Evolutionary conservation across 2,113 vertebrate species (phyloP), one percentile per base, ranked within the genome.

Genomic region (Cromileptes altivelis): DNA sequence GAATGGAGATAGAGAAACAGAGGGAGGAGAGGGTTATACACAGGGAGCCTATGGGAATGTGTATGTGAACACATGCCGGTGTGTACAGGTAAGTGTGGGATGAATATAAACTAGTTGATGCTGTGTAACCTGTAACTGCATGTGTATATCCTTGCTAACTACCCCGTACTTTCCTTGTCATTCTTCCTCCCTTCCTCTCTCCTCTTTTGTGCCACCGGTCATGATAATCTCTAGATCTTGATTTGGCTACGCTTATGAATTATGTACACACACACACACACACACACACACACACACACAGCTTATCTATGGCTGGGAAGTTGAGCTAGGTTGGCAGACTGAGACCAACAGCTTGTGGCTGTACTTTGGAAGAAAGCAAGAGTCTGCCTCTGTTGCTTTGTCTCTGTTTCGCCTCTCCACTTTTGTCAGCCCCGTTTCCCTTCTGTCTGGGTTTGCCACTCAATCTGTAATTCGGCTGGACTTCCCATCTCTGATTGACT

Each of bases 331-430:
- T 74, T 94, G 92, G 91, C 91, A 93, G 89, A 85, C 82, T 87
- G 77, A 80, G 69, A 86, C 88, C 83, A 86, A 92, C 93, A 94
- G 93, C 90, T 92, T 94, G 93, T 94, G 91, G 88, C 87, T 85
- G 80, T 86, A 87, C 88, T 91, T 90, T 89, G 80, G 86, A 87
- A 80, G 82, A 87, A 90, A 90, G 81, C 74, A 85, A 74, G 80
- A 89, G 89, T 88, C 71, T 84, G 85, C 81, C 80, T 87, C 70
- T 71, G 70, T 62, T 70, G 79, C 75, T 91, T 85, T 78, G 72
- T 92, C 86, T 89, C 70, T 58, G 89, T 86, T 91, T 92, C 81
- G 73, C 81, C 82, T 82, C 78, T 88, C 83, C 69, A 78, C 84
- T 91, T 84, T 75, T 82, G 71, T 91, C 80, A 75, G 81, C 42